Conservation (phyloP, 2,888 invertebrate genomes). For the Cosmopolites sordidus region DNA sequence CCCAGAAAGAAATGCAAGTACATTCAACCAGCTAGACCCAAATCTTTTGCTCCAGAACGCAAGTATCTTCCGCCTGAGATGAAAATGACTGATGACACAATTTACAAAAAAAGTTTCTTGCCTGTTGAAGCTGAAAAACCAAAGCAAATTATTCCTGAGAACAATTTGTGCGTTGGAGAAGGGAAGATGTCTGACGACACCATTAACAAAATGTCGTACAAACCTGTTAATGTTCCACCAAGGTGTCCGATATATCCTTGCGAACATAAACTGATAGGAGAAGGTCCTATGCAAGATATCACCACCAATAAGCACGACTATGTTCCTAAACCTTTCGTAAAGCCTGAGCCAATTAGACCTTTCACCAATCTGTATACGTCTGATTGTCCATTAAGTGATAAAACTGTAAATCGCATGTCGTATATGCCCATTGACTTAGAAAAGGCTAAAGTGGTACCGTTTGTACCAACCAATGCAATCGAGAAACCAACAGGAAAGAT, state of each 20-base stretch:
- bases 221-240: constrained; percentile 55
- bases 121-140: constrained; percentile 48
- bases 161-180: constrained; percentile 47
- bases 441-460: constrained; percentile 39
- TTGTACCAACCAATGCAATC: constrained; percentile 39
- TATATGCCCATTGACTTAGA: constrained; percentile 50
- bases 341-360: constrained; percentile 47
- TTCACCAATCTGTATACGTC: constrained; percentile 42
- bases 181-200: constrained; percentile 52
- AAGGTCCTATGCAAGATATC: constrained; percentile 65
- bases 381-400: constrained; percentile 47
- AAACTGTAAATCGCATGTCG: constrained; percentile 57
- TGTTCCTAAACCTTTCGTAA: constrained; percentile 58
- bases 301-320: constrained; percentile 73
- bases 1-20: constrained; percentile 41
- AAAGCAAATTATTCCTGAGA: constrained; percentile 42
- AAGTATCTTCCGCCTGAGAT: constrained; percentile 57
- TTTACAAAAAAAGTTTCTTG: constrained; percentile 62
- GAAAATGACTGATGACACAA: constrained; percentile 58
- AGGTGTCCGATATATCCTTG: constrained; percentile 58
- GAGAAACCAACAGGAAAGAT: constrained; percentile 40
- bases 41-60: constrained; percentile 55
- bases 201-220: constrained; percentile 54
- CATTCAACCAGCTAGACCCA: constrained; percentile 56
- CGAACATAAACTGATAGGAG: constrained; percentile 59